Conservation (phyloP, 2,888 invertebrate species). For the Palloptera scutellata region DNA sequence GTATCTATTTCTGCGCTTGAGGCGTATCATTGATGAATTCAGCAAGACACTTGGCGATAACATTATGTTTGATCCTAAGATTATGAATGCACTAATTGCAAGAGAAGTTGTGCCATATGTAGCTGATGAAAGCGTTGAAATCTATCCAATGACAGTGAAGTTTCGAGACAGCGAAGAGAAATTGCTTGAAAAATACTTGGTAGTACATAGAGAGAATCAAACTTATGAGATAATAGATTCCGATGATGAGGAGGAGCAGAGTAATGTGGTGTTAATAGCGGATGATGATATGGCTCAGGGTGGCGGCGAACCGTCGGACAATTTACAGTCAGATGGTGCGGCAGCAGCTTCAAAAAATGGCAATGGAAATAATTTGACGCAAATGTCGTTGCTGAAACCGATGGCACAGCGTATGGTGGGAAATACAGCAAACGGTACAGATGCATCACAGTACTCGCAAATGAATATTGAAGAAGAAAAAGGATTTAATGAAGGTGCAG, state of each 20-base stretch:
- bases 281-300: conserved; percentile 25
- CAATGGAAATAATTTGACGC: conserved; percentile 25
- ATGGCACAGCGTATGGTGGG: conserved; percentile 30
- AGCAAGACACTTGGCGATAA: conserved; percentile 47
- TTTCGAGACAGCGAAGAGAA: conserved; percentile 52
- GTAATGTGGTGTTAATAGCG: background rate
- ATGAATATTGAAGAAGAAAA: conserved; percentile 20
- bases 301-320: background rate
- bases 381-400: conserved; percentile 43
- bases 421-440: background rate
- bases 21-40: conserved; percentile 52
- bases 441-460: conserved; percentile 18
- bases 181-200: conserved; percentile 55
- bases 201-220: conserved; percentile 37
- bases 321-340: background rate
- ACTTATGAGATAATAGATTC: conserved; percentile 27
- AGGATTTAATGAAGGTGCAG: background rate
- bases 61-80: conserved; percentile 44
- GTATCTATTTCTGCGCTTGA: conserved; percentile 51
- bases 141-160: conserved; percentile 50
- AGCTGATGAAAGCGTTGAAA: conserved; percentile 43
- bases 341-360: background rate
- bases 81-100: conserved; percentile 52
- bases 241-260: conserved; percentile 27
- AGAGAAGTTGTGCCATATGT: conserved; percentile 52